Base-by-base conservation (phyloP, 2,797 vertebrate genomes). In the Allobates femoralis region DNA sequence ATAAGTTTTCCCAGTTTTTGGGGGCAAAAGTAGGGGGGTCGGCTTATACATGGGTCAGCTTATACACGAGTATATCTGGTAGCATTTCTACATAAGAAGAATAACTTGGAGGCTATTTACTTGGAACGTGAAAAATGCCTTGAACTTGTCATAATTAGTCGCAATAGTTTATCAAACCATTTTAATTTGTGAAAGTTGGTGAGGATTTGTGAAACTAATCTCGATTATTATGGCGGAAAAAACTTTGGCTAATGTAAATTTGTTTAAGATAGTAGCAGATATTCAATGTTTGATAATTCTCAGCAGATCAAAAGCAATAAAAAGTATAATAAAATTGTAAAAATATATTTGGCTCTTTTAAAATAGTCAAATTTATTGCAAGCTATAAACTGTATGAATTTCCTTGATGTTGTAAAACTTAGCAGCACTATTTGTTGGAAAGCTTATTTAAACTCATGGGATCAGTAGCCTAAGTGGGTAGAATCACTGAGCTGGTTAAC, bases 141-240 rank as follows among this genome's bases (percentile, higher is more conserved):
- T 86, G 41, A 81, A 80, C 8, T 51, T 81, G 69, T 55, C 78
- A 86, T 86, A 86, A 86, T 85, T 81, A 81, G 56, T 41, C 75
- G 26, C 37, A 41, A 55, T 56, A 81, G 21, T 51, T 81, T 56
- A 76, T 86, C 78, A 81, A 60, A 66, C 50, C 28, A 26, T 53
- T 84, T 75, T 32, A 55, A 34, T 53, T 32, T 73, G 74, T 73
- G 28, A 37, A 75, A 58, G 41, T 86, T 81, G 69, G 56, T 81
- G 46, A 37, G 56, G 46, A 75, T 73, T 56, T 58, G 55, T 53
- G 32, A 81, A 74, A 58, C 56, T 64, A 37, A 75, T 56, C 3
- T 16, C 32, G 50, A 79, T 78, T 85, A 69, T 46, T 32, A 50
- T 60, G 23, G 60, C n/a, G 62, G 64, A 2, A 15, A 53, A 81